Percentiles rank a stretch among this genome's conserved stretches.
Conservation (phyloP, 2,888 invertebrate species). For the Cataglyphis cursor region DNA sequence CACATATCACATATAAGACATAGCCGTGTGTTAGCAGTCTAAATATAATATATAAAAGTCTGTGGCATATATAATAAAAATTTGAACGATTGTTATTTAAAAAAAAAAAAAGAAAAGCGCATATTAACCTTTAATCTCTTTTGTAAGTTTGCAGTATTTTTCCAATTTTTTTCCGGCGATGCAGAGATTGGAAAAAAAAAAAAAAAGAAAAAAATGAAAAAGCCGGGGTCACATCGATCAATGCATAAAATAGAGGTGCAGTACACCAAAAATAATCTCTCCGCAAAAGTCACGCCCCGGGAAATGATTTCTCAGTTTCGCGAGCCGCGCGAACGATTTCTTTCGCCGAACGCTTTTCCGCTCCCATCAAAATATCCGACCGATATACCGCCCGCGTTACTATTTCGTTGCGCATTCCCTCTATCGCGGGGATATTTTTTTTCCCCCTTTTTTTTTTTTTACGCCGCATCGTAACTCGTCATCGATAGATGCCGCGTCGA, state of each 20-base stretch:
- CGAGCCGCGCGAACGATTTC: conserved; percentile 44
- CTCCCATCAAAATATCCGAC: conserved; percentile 39
- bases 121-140: conserved; percentile 19
- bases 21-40: too few species aligned
- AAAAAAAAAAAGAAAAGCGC: background rate
- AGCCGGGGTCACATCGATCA: conserved; percentile 29
- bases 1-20: too few species aligned
- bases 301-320: conserved; percentile 51
- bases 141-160: conserved; percentile 38
- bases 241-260: conserved; percentile 12
- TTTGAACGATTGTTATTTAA: conserved; percentile 13
- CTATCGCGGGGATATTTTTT: background rate
- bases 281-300: conserved; percentile 48
- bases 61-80: conserved; percentile 1
- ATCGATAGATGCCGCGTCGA: conserved; percentile 45
- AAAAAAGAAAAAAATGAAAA: conserved; percentile 2
- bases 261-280: conserved; percentile 46
- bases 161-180: conserved; percentile 15
- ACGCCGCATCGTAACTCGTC: conserved; percentile 47
- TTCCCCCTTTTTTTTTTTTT: conserved; percentile 28
- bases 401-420: conserved; percentile 27
- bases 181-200: conserved; percentile 26
- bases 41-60: too few species aligned
- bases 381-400: conserved; percentile 37
- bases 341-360: conserved; percentile 46